Evolutionary conservation across 1,140 invertebrate species (phyloP).

Genomic region (Leptinotarsa lineolata): DNA sequence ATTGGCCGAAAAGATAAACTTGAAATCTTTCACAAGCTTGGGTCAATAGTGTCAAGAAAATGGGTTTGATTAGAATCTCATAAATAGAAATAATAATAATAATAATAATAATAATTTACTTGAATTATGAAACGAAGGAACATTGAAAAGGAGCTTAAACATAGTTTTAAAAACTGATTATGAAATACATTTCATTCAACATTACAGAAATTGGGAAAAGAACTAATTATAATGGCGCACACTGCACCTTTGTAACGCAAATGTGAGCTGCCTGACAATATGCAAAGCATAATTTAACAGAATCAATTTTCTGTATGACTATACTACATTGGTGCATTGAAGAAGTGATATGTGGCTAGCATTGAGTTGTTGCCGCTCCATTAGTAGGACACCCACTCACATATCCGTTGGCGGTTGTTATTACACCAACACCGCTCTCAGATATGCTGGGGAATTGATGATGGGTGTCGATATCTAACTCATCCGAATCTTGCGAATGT

Average conservation of each 20-base stretch:
- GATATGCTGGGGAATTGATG: constrained; percentile 50
- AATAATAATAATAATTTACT: too few relatives aligned
- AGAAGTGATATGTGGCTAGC: constrained; percentile 45
- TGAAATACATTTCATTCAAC: constrained; percentile 10
- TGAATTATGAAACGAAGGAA: too few relatives aligned
- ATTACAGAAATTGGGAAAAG: background rate
- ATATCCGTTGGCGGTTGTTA: constrained; percentile 52
- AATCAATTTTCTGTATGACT: too few relatives aligned
- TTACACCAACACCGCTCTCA: constrained; percentile 37
- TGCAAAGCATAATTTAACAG: too few relatives aligned
- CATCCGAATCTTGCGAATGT: constrained; percentile 39
- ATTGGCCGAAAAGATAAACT: too few relatives aligned
- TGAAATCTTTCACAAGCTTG: too few relatives aligned
- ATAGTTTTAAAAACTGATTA: too few relatives aligned
- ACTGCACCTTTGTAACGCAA: background rate
- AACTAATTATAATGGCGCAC: background rate
- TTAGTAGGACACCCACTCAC: constrained; percentile 48
- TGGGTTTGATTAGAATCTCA: too few relatives aligned
- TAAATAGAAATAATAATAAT: too few relatives aligned
- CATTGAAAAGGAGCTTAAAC: too few relatives aligned
- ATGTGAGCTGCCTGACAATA: too few relatives aligned
- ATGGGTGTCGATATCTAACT: constrained; percentile 41
- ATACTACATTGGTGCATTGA: background rate
- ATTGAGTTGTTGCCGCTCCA: constrained; percentile 49
- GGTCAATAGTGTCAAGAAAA: too few relatives aligned